Evolutionary conservation across 2,797 vertebrate species (phyloP).

Genomic region (Diplodus puntazzo): DNA sequence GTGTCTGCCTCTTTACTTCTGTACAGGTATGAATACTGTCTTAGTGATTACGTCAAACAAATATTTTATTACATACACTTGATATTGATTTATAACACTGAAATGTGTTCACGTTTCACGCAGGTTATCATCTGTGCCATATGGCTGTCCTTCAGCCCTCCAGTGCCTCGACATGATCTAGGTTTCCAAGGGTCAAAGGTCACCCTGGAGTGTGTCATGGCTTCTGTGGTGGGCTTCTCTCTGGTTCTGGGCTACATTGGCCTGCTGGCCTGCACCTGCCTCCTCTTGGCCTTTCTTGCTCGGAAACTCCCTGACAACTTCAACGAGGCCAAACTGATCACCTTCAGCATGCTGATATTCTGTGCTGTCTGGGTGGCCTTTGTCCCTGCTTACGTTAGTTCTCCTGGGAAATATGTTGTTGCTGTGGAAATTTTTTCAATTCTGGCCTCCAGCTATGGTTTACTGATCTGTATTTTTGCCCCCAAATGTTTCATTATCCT

Average conservation of each 20-base stretch:
- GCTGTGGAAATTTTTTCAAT: constrained; percentile 86
- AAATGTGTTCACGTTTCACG: constrained; percentile 16
- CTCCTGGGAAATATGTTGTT: constrained; percentile 82
- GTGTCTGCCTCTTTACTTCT: constrained; percentile 72
- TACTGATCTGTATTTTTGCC: constrained; percentile 83
- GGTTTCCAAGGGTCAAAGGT: constrained; percentile 77
- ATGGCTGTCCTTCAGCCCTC: constrained; percentile 79
- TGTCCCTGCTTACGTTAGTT: constrained; percentile 83
- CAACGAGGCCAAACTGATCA: constrained; percentile 84
- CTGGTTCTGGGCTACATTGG: constrained; percentile 84
- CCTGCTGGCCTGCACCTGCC: constrained; percentile 74
- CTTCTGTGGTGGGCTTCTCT: constrained; percentile 80
- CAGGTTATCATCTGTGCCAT: constrained; percentile 73
- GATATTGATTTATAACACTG: background rate
- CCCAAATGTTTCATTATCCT: constrained; percentile 82
- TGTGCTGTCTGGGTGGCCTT: constrained; percentile 83
- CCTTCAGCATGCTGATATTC: constrained; percentile 86
- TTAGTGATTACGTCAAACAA: background rate
- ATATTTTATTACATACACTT: background rate
- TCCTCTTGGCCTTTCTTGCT: constrained; percentile 82
- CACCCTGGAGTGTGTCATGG: constrained; percentile 72
- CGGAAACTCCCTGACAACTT: constrained; percentile 84
- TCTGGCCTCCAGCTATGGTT: constrained; percentile 81
- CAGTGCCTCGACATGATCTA: constrained; percentile 70
- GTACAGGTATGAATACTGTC: constrained; percentile 67